Evolutionary conservation across 2,888 invertebrate species (phyloP), one percentile per base, ranked within the genome.

Genomic region (Horisme vitalbata): DNA sequence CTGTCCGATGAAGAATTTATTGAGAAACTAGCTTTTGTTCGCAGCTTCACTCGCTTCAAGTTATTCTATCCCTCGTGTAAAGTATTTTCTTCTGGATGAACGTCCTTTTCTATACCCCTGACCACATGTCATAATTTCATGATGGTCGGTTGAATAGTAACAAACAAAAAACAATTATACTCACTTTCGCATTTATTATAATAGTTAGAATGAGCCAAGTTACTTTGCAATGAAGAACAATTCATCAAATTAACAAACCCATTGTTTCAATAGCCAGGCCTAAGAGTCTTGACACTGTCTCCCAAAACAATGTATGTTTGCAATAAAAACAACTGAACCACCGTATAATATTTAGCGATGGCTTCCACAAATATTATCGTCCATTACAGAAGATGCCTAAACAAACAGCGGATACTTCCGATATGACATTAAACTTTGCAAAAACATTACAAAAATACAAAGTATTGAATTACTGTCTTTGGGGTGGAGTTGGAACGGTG

Each of bases 361-460:
- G 64, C 61, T 52, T 62, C 60, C 62, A 72, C 74, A 79, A 79
- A 84, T 83, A 80, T 83, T 84, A 77, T 83, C 75, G 72, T 77
- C 78, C 76, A 81, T 83, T 79, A 73, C 69, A 70, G 54, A 61
- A 52, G 61, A 59, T 61, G 59, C 87, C 87, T 86, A 85, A 86
- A 67, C 54, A 79, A 87, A 87, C 79, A 87, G 39, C 45, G 44
- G 59, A 69, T 65, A 77, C 83, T 85, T 87, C 87, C 87, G 82
- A 74, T 68, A 70, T 71, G 75, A 76, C 68, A 76, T 77, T 76
- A 78, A 75, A 79, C 75, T 74, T 76, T 71, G 83, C 83, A 82
- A 83, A 85, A 76, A 79, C 70, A 63, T 56, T 44, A 20, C 12
- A 54, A 54, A 58, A 61, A 72, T 68, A 71, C 60, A 69, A 68